Evolutionary conservation across 1,140 invertebrate species (phyloP).

Genomic region (Magallana ariakensis): DNA sequence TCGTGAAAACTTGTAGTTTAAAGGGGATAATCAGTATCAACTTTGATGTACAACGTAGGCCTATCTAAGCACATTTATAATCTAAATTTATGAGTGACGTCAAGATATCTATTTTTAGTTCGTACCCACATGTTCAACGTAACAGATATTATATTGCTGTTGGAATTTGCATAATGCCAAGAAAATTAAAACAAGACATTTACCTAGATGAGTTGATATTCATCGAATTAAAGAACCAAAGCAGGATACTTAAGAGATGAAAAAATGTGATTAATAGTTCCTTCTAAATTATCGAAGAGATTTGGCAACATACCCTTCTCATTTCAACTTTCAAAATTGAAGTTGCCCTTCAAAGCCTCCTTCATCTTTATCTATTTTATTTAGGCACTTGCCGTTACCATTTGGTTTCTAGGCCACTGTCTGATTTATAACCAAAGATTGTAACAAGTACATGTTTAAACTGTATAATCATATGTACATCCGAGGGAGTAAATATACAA

Average conservation of each 20-base stretch:
- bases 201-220: neutral
- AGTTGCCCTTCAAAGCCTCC: no score
- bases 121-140: neutral
- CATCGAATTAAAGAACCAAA: neutral
- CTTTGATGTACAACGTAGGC: no score
- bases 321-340: neutral
- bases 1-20: no score
- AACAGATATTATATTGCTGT: slow-evolving; percentile 1
- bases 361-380: no score
- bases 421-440: no score
- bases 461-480: neutral
- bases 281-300: neutral
- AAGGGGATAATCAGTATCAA: no score
- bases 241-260: neutral
- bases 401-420: no score
- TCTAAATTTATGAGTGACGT: neutral
- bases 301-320: neutral
- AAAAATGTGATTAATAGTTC: slow-evolving; percentile 4
- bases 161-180: slow-evolving; percentile 22
- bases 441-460: neutral
- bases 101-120: neutral
- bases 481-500: no score
- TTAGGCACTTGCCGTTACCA: no score
- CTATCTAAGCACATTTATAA: no score
- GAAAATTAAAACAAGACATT: slow-evolving; percentile 10